Conservation (phyloP, 2,113 vertebrate species). For the Callipepla californica region DNA sequence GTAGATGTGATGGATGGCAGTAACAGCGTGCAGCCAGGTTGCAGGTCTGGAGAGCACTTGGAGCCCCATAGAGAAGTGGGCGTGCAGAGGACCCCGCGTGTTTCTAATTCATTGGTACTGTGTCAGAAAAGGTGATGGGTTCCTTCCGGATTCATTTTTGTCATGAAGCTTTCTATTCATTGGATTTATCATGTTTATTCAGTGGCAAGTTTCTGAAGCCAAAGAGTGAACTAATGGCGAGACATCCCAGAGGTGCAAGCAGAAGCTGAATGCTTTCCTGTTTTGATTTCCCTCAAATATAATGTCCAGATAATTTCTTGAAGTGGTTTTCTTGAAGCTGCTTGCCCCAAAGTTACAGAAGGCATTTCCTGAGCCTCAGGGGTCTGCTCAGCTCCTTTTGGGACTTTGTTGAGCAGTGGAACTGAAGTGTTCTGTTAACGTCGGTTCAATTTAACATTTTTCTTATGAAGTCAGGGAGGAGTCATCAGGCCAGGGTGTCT, state of each 20-base stretch:
- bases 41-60: background rate
- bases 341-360: background rate
- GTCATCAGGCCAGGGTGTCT: slow-evolving; percentile 28
- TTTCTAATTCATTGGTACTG: accelerated
- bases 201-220: slow-evolving; percentile 39
- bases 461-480: background rate
- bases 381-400: background rate
- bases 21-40: accelerated
- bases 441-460: background rate
- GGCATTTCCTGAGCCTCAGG: slow-evolving; percentile 6
- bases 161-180: background rate
- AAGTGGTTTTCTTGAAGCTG: background rate
- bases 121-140: background rate
- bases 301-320: slow-evolving; percentile 25
- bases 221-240: slow-evolving; percentile 43
- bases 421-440: background rate
- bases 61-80: accelerated
- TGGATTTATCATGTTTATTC: slow-evolving; percentile 63
- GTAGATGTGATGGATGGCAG: background rate
- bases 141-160: background rate
- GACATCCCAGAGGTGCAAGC: slow-evolving; percentile 20
- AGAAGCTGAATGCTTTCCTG: slow-evolving; percentile 48
- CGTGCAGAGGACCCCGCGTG: accelerated
- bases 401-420: background rate
- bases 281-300: slow-evolving; percentile 26